Evolutionary conservation across 2,797 vertebrate genomes (phyloP), one percentile per base, ranked within the genome.

Genomic region (Myotis pilosus): DNA sequence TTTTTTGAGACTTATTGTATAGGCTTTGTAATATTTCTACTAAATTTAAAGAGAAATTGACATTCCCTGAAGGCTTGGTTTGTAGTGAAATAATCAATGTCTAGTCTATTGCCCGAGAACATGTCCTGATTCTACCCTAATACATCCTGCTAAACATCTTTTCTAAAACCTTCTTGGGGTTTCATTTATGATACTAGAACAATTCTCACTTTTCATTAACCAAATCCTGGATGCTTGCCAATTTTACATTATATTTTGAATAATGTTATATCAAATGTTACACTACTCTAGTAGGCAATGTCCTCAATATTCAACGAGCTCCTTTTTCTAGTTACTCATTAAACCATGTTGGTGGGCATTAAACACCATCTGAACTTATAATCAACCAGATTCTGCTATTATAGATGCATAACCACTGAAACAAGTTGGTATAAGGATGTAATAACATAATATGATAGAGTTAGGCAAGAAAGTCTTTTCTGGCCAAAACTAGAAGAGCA

Each of bases 201-300:
- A 87, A 86, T 19, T 44, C 9, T 76, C 90, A 74, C 13, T 72
- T 87, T 87, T 93, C 51, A 80, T 87, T 90, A 95, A 82, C 69
- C 23, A 84, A 91, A 91, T 95, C 57, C 28, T 91, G 62, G 17
- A 66, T 88, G 28, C 44, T 90, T 88, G 66, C 53, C 60, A 71
- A 94, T 53, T 93, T 94, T 87, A 71, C 3, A 60, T 68, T 66
- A 60, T 47, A 83, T 44, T 38, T 51, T 86, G 30, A 71, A 72
- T 74, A 47, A 60, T 23, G 3, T 87, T 86, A 22, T 85, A 38
- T 53, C 87, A 93, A 92, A 82, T 83, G 33, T 66, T 91, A 72
- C 2, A n/a, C 7, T 25, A 7, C 4, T 30, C 20, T 41, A 60
- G 69, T 25, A 28, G 30, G 28, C 8, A 64, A 16, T 11, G 2